These are phyloP conservation scores for Lepus europaeus DNA, from an alignment of 2,113 vertebrate genomes.

Conservation along the genomic window DNA sequence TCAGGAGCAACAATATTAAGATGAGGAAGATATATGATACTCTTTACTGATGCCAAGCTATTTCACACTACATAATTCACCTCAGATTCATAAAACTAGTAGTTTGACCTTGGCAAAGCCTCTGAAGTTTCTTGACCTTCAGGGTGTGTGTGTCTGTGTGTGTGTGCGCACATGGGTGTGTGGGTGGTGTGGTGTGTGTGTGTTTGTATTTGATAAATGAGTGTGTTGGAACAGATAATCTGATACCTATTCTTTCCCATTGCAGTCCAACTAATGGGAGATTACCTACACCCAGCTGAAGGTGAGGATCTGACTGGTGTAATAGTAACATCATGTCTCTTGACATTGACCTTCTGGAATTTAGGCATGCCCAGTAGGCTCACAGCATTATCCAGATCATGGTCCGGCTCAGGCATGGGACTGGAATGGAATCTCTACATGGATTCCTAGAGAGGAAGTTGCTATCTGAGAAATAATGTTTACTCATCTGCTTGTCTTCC, in stretches of 20 bases:
- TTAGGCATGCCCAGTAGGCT: not conserved
- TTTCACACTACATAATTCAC: not conserved
- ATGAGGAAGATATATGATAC: accelerated
- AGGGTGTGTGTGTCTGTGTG: not conserved
- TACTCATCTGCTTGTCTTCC: not conserved
- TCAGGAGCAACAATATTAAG: not conserved
- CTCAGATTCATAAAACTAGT: not conserved
- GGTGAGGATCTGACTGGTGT: not conserved
- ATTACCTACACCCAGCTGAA: not conserved
- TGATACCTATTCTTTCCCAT: not conserved
- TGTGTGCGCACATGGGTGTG: not conserved
- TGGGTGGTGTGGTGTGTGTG: not conserved
- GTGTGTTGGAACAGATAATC: not conserved
- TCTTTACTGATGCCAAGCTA: not conserved
- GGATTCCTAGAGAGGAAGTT: not conserved
- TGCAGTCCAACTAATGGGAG: not conserved
- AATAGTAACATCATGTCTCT: not conserved
- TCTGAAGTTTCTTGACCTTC: not conserved
- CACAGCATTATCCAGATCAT: not conserved
- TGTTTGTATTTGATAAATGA: not conserved
- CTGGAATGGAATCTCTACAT: not conserved
- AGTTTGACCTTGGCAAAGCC: not conserved
- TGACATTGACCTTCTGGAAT: not conserved
- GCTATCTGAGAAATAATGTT: not conserved
- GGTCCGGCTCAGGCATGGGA: not conserved